phyloP scores from a whole-genome alignment of 2,888 invertebrate genomes.

The Leptopilina syphax region DNA sequence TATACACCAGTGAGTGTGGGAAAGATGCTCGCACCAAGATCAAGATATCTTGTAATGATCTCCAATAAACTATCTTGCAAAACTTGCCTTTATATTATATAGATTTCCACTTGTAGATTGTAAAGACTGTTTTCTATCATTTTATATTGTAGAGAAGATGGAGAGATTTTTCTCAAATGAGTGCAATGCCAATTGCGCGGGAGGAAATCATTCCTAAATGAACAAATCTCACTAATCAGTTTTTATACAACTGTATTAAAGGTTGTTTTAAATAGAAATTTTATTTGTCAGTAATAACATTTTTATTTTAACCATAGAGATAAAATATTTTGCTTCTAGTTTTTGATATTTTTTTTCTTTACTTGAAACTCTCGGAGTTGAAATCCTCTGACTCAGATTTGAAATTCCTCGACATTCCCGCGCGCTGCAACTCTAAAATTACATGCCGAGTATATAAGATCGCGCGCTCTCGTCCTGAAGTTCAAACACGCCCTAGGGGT shows the following conservation, averaged over 20 bases:
- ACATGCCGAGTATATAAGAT: background rate
- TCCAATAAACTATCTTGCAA: slow-evolving; percentile 26
- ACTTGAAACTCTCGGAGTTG: background rate
- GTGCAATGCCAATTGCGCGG: no score
- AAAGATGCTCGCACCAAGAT: slow-evolving; percentile 25
- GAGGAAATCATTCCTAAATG: no score
- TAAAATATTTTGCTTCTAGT: no score
- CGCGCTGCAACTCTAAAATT: slow-evolving; percentile 8
- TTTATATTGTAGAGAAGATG: background rate
- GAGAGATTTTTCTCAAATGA: background rate
- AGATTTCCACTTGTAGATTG: background rate
- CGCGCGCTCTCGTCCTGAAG: background rate
- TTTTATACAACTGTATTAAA: no score
- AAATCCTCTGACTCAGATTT: background rate
- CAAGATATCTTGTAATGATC: slow-evolving; percentile 38
- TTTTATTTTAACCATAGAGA: no score
- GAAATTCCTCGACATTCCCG: slow-evolving; percentile 16
- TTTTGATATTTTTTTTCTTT: no score
- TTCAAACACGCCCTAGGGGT: slow-evolving; percentile 28
- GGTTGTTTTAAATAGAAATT: no score
- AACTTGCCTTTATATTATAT: slow-evolving; percentile 3
- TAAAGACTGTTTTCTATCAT: slow-evolving; percentile 10
- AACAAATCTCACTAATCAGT: no score
- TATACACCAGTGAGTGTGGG: slow-evolving; percentile 17
- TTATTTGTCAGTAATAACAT: no score